A percentile compares a stretch with the other conserved stretches of the same genome.
Conservation (phyloP, 2,113 vertebrate genomes). For the Platichthys flesus region DNA sequence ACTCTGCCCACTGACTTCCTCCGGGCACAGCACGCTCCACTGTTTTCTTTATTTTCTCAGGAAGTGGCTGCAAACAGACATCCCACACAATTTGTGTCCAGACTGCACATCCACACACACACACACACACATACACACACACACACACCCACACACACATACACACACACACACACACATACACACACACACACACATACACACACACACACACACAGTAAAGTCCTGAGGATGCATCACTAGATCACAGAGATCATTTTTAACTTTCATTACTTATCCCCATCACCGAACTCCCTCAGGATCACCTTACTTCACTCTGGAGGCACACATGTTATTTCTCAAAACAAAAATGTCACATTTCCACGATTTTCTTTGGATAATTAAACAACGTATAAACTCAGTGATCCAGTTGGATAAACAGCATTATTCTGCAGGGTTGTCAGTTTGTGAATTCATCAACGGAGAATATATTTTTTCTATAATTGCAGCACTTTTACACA, state of each 20-base stretch:
- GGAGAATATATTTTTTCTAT: neutral
- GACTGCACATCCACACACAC: neutral
- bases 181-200: too few species aligned
- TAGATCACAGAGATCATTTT: slow-evolving; percentile 20
- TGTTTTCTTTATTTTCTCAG: slow-evolving; percentile 11
- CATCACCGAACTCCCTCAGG: slow-evolving; percentile 12
- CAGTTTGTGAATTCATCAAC: too few species aligned
- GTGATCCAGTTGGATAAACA: neutral
- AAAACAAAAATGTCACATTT: slow-evolving; percentile 1
- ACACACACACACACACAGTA: slow-evolving; percentile 1
- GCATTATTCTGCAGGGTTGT: neutral
- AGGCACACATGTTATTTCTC: neutral
- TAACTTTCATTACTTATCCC: slow-evolving; percentile 18
- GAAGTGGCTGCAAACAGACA: neutral
- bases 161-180: neutral
- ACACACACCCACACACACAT: neutral
- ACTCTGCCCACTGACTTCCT: neutral
- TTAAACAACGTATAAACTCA: slow-evolving; percentile 1
- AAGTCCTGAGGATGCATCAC: neutral
- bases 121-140: neutral
- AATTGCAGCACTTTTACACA: neutral
- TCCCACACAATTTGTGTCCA: neutral
- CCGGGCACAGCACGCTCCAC: neutral
- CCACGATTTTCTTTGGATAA: neutral
- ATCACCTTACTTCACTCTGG: neutral